Base-by-base conservation (phyloP, 2,888 invertebrate genomes). In the Oligia strigilis region DNA sequence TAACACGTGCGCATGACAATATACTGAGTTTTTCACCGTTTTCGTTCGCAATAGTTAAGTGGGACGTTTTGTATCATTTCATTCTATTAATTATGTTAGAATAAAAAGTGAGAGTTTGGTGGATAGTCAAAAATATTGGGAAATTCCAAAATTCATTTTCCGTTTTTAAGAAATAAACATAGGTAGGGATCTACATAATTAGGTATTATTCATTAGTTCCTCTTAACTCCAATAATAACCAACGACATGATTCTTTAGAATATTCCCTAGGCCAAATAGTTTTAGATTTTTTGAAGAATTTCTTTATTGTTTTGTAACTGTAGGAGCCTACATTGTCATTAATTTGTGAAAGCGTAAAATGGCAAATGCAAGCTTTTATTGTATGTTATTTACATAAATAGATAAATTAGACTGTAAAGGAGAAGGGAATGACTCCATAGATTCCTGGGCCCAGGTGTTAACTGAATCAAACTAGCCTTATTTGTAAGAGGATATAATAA, bases 1-100 rank as follows among this genome's bases (percentile, higher is more conserved):
- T 52, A 85, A 69, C 82, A 86, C 86, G 86, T 87, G 82, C 85
- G 23, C 58, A 55, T 62, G 36, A 86, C 75, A 80, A 84, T 81
- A 43, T 40, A 62, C 43, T 13, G 52, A 23, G 70, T 82, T 55
- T 78, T 85, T 74, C 64, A 55, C 58, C 77, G 72, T 75, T 83
- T 58, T 75, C 36, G n/a, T 55, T 83, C 71, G 75, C 83, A 66
- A 82, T 64, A 70, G 66, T 29, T 82, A 60, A 64, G 40, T 79
- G 46, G 60, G n/a, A 40, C 58, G n/a, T 46, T 73, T 75, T 9
- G 3, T 40, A 29, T 77, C 6, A 64, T 77, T 70, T 71, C 2
- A 55, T 40, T 69, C 19, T 40, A 58, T 69, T 29, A 14, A 64
- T 75, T 55, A 70, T 55, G 23, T 52, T 70, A 0, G 4, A 72